Conservation (phyloP, 2,888 invertebrate genomes). For the Gastrophysa polygoni region DNA sequence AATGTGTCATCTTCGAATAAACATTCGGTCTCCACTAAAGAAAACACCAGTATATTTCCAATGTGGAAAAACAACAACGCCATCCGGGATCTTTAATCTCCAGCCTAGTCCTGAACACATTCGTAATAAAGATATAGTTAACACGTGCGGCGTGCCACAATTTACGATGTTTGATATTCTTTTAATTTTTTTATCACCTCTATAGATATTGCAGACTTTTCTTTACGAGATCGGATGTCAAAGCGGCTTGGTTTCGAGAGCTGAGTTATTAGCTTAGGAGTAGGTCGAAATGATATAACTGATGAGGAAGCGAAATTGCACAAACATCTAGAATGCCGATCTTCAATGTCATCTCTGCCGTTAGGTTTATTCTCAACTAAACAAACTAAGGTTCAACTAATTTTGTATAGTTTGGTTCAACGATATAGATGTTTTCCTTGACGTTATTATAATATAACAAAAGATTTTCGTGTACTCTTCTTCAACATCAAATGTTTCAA, state of each 20-base stretch:
- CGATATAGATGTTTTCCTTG: too few relatives aligned
- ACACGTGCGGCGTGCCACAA: slow-evolving; percentile 42
- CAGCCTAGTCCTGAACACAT: slow-evolving; percentile 48
- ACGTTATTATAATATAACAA: too few relatives aligned
- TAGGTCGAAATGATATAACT: not conserved
- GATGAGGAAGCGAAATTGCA: not conserved
- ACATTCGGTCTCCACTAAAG: slow-evolving; percentile 45
- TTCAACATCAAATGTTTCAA: too few relatives aligned
- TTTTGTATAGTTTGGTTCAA: too few relatives aligned
- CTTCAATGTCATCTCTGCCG: too few relatives aligned
- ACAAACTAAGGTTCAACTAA: too few relatives aligned
- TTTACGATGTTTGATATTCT: slow-evolving; percentile 36
- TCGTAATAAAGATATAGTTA: slow-evolving; percentile 50
- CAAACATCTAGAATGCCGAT: not conserved
- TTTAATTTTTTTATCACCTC: slow-evolving; percentile 28
- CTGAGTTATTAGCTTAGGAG: not conserved
- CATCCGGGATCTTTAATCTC: slow-evolving; percentile 42
- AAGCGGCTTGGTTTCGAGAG: not conserved
- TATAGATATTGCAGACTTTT: slow-evolving; percentile 22
- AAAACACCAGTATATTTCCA: slow-evolving; percentile 47
- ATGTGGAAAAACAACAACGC: slow-evolving; percentile 40
- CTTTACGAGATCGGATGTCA: not conserved
- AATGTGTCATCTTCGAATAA: slow-evolving; percentile 48
- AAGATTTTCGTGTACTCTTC: too few relatives aligned
- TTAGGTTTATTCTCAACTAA: too few relatives aligned